These are phyloP conservation scores for Apamea sordens DNA, from an alignment of 2,888 invertebrate species.

Conservation along the genomic window DNA sequence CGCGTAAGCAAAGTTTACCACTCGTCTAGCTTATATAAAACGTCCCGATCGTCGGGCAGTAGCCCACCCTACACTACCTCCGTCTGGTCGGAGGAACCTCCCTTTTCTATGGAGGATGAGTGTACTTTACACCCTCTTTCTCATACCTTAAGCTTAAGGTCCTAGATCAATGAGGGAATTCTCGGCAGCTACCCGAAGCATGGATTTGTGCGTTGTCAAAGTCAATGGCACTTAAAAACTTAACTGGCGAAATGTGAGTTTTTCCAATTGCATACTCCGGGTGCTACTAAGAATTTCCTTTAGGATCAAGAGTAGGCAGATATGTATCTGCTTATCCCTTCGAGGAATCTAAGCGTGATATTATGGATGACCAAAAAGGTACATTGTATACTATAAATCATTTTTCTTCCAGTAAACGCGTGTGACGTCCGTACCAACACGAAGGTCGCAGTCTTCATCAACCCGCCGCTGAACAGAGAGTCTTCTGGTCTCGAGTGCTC, in stretches of 20 bases:
- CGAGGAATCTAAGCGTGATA: background rate
- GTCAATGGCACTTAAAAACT: background rate
- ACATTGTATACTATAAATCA: background rate
- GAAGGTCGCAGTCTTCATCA: conserved; percentile 87
- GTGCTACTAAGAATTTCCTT: background rate
- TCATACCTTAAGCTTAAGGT: too few relatives aligned
- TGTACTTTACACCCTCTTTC: too few relatives aligned
- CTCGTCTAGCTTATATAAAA: too few relatives aligned
- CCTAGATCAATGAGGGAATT: background rate
- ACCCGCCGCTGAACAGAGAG: conserved; percentile 84
- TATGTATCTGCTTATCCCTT: background rate
- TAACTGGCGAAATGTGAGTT: background rate
- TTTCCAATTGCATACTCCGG: background rate
- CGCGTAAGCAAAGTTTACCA: too few relatives aligned
- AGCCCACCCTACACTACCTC: too few relatives aligned
- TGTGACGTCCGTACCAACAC: conserved; percentile 86
- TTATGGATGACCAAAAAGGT: background rate
- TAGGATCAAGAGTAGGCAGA: background rate
- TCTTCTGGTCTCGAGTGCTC: conserved; percentile 87
- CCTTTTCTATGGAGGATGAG: too few relatives aligned
- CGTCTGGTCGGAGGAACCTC: too few relatives aligned
- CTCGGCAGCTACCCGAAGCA: background rate
- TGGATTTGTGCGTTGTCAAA: background rate
- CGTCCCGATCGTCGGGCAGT: too few relatives aligned
- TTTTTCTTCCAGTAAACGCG: conserved; percentile 81